phyloP scores from a whole-genome alignment of 2,797 vertebrate genomes.

The Sandelia bainsii region DNA sequence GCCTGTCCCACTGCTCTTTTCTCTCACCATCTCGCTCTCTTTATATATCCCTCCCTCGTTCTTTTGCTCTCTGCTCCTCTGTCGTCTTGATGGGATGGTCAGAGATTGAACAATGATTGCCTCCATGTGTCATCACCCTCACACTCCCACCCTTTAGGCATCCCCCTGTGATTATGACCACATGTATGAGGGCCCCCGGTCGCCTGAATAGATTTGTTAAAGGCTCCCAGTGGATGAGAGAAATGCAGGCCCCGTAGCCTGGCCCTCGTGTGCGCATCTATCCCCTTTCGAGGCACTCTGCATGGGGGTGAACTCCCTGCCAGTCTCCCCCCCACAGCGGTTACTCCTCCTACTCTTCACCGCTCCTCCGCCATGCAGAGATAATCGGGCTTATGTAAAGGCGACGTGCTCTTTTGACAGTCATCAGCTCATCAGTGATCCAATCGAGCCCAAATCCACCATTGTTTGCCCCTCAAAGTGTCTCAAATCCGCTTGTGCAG shows the following conservation, averaged over 20 bases:
- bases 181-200: conserved; percentile 83
- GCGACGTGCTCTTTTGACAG: conserved; percentile 99
- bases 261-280: conserved; percentile 88
- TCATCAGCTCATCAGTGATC: conserved; percentile 98
- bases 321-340: conserved; percentile 25
- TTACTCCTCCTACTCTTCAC: conserved; percentile 63
- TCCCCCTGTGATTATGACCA: conserved; percentile 80
- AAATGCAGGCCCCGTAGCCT: conserved; percentile 84
- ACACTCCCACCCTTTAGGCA: conserved; percentile 60
- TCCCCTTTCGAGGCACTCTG: conserved; percentile 88
- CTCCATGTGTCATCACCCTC: conserved; percentile 71
- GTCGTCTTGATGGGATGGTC: conserved; percentile 68
- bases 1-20: conserved; percentile 84
- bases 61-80: conserved; percentile 58
- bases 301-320: conserved; percentile 86
- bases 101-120: conserved; percentile 72
- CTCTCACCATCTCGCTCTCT: conserved; percentile 64
- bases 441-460: conserved; percentile 92
- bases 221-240: conserved; percentile 90
- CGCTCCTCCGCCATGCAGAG: conserved; percentile 94
- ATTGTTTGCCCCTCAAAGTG: conserved; percentile 91
- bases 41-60: conserved; percentile 53
- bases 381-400: conserved; percentile 99
- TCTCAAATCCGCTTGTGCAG: conserved; percentile 96
- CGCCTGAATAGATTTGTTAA: conserved; percentile 96